These are phyloP conservation scores for Spodoptera exigua DNA, from an alignment of 2,888 invertebrate genomes.

Conservation along the genomic window DNA sequence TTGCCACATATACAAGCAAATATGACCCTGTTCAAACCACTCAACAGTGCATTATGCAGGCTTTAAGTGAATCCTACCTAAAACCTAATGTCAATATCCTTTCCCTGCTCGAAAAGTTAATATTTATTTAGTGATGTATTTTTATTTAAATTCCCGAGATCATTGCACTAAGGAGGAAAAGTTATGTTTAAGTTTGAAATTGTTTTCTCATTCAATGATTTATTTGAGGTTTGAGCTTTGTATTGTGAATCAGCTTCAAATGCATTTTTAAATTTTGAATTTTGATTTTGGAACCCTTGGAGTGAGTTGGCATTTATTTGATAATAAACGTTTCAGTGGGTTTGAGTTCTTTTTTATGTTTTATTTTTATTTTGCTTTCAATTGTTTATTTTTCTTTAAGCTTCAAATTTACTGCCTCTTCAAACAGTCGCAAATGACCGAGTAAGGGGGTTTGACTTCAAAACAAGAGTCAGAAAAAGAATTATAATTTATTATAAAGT, in stretches of 20 bases:
- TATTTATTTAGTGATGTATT: constrained; percentile 29
- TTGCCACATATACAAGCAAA: constrained; percentile 6
- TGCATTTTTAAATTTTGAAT: not conserved
- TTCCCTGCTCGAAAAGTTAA: constrained; percentile 36
- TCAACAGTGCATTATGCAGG: constrained; percentile 17
- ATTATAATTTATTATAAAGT: too few species aligned
- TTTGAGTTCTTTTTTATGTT: not conserved
- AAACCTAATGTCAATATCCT: constrained; percentile 31
- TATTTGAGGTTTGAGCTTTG: constrained; percentile 26
- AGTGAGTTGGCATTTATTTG: not conserved
- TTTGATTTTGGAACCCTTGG: not conserved
- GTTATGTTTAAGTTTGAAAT: constrained; percentile 23
- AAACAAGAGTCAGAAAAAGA: too few species aligned
- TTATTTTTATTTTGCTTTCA: not conserved
- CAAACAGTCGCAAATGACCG: too few species aligned
- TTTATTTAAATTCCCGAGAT: constrained; percentile 38
- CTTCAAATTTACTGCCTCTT: too few species aligned
- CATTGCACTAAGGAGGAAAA: constrained; percentile 48
- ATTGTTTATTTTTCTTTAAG: not conserved
- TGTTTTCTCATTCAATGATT: constrained; percentile 21
- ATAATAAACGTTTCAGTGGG: too few species aligned
- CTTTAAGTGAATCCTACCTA: constrained; percentile 9
- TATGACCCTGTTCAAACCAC: not conserved
- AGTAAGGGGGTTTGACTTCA: too few species aligned
- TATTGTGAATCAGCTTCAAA: not conserved